Percentiles rank a stretch among this genome's conserved stretches.
phyloP scores from a whole-genome alignment of 2,888 invertebrate species.

The Monopis laevigella region DNA sequence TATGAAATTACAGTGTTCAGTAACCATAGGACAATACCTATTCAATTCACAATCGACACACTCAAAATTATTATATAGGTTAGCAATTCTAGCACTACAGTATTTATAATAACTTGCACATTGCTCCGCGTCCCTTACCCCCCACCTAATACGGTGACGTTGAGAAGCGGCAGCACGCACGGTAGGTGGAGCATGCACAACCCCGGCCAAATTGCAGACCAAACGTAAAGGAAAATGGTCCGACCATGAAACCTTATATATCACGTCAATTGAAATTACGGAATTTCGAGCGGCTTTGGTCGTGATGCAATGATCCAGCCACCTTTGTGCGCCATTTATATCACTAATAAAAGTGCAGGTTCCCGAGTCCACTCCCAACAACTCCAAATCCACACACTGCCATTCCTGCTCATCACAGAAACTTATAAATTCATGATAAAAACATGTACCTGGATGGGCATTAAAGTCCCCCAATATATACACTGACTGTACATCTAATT shows the following conservation, averaged over 20 bases:
- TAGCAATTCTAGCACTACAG: too few relatives aligned
- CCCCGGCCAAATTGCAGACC: conserved; percentile 15
- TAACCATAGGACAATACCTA: too few relatives aligned
- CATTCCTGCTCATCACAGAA: conserved; percentile 15
- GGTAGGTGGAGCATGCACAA: too few relatives aligned
- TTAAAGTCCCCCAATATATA: conserved; percentile 12
- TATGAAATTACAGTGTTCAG: too few relatives aligned
- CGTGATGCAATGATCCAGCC: conserved; percentile 17
- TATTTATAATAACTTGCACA: too few relatives aligned
- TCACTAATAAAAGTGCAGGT: conserved; percentile 14
- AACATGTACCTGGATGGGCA: conserved; percentile 12
- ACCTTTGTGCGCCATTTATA: conserved; percentile 11
- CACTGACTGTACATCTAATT: conserved; percentile 10
- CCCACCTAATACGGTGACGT: too few relatives aligned
- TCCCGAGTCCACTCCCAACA: conserved; percentile 12
- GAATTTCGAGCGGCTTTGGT: conserved; percentile 10
- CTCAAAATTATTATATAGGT: too few relatives aligned
- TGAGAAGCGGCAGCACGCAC: too few relatives aligned
- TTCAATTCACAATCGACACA: too few relatives aligned
- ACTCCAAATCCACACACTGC: conserved; percentile 15
- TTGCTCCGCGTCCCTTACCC: too few relatives aligned
- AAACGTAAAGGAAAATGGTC: conserved; percentile 17
- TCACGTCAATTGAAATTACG: conserved; percentile 10
- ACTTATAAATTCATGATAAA: conserved; percentile 14
- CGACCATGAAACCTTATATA: conserved; percentile 17